phyloP scores from a whole-genome alignment of 2,888 invertebrate genomes.

The Lamellibrachia satsuma region DNA sequence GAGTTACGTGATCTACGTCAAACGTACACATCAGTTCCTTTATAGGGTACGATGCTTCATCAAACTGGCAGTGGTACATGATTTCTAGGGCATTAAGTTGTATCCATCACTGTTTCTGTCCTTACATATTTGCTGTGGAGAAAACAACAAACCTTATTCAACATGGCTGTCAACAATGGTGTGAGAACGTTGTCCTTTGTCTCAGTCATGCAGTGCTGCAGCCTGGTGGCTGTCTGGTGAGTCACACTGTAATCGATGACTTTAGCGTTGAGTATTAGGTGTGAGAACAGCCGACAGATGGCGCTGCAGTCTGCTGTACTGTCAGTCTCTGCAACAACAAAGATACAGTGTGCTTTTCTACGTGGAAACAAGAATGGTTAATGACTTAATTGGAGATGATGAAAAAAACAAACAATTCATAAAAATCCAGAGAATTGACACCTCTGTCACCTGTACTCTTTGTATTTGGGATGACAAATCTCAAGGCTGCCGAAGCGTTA shows the following conservation, averaged over 20 bases:
- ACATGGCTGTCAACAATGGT: not conserved
- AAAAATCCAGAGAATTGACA: not conserved
- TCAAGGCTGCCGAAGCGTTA: not conserved
- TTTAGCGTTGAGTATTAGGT: conserved; percentile 43
- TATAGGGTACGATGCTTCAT: too few relatives aligned
- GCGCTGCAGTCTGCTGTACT: not conserved
- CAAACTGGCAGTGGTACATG: too few relatives aligned
- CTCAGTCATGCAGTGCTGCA: conserved; percentile 41
- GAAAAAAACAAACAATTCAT: not conserved
- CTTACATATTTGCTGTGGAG: not conserved
- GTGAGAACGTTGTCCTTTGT: conserved; percentile 19
- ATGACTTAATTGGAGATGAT: too few relatives aligned
- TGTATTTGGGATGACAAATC: not conserved
- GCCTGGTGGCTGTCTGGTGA: conserved; percentile 41
- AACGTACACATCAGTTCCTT: too few relatives aligned
- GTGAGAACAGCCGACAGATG: conserved; percentile 29
- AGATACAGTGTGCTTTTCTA: not conserved
- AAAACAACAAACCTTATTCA: not conserved
- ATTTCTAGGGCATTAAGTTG: too few relatives aligned
- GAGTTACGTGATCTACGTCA: too few relatives aligned
- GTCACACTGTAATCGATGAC: conserved; percentile 49
- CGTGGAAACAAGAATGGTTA: too few relatives aligned
- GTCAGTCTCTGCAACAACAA: not conserved
- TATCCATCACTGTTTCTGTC: too few relatives aligned
- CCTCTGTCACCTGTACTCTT: not conserved